These are phyloP conservation scores for Scyliorhinus canicula DNA, from an alignment of 2,797 vertebrate species.

Conservation along the genomic window DNA sequence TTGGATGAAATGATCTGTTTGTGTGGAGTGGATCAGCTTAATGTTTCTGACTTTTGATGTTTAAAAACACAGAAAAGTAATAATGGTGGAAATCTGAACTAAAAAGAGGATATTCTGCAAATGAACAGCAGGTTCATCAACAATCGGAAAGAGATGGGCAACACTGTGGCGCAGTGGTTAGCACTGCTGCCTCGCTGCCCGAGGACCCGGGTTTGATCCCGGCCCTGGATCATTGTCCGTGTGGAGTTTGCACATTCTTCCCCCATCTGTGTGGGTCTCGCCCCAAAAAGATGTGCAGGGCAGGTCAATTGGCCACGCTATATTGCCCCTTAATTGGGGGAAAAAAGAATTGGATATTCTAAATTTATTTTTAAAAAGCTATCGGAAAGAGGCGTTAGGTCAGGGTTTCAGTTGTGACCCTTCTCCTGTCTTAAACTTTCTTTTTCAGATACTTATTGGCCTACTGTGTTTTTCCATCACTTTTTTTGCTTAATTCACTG, in stretches of 20 bases:
- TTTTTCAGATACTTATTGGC: neutral
- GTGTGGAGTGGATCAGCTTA: neutral
- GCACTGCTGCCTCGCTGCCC: too few species aligned
- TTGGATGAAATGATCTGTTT: neutral
- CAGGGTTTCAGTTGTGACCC: neutral
- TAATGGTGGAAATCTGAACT: neutral
- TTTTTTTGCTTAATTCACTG: neutral
- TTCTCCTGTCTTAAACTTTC: neutral
- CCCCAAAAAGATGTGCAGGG: too few species aligned
- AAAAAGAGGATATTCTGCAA: neutral
- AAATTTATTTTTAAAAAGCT: too few species aligned
- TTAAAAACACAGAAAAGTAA: neutral
- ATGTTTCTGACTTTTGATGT: neutral
- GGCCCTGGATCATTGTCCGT: too few species aligned
- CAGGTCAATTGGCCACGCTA: too few species aligned
- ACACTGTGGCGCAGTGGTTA: too few species aligned
- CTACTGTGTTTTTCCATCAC: neutral
- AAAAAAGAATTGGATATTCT: too few species aligned
- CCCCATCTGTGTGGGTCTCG: too few species aligned
- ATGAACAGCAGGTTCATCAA: neutral
- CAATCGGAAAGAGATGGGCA: conserved; percentile 5
- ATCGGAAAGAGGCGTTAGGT: neutral
- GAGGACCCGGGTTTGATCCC: too few species aligned
- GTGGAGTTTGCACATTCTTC: too few species aligned
- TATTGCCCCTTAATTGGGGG: too few species aligned